Percentiles rank a stretch among this genome's conserved stretches.
Evolutionary conservation across 2,888 invertebrate species (phyloP).

Genomic region (Calameuta idolon): DNA sequence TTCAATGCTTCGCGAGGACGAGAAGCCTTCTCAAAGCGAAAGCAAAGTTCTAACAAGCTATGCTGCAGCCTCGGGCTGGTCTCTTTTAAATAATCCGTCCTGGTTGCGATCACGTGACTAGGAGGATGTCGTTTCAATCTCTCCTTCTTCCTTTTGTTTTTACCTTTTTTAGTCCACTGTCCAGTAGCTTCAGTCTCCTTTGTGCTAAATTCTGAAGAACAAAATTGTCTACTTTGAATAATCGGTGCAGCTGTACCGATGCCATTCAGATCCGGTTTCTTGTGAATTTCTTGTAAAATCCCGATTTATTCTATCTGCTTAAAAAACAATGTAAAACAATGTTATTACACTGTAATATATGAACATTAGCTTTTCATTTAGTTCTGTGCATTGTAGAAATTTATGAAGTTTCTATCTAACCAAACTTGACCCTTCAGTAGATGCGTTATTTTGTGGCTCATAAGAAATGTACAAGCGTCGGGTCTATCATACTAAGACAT

Average conservation of each 20-base stretch:
- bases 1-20: constrained; percentile 32
- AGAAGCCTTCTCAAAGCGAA: constrained; percentile 42
- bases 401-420: not conserved
- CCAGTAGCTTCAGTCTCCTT: not conserved
- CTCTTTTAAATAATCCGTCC: constrained; percentile 48
- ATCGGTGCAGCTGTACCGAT: not conserved
- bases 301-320: not conserved
- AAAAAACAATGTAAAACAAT: too few species aligned
- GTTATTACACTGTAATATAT: not conserved
- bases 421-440: not conserved
- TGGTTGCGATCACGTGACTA: not conserved
- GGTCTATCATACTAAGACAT: not conserved
- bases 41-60: constrained; percentile 50
- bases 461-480: not conserved
- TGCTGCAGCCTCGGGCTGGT: constrained; percentile 33
- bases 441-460: not conserved
- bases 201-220: not conserved
- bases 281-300: not conserved
- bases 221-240: not conserved
- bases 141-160: not conserved
- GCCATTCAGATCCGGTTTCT: not conserved
- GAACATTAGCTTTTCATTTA: not conserved
- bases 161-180: not conserved
- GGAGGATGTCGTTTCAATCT: not conserved
- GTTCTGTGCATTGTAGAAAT: not conserved